A percentile compares a stretch with the other conserved stretches of the same genome.
These are phyloP conservation scores for Epistrophe eligans DNA, from an alignment of 2,888 invertebrate genomes.

Conservation along the genomic window DNA sequence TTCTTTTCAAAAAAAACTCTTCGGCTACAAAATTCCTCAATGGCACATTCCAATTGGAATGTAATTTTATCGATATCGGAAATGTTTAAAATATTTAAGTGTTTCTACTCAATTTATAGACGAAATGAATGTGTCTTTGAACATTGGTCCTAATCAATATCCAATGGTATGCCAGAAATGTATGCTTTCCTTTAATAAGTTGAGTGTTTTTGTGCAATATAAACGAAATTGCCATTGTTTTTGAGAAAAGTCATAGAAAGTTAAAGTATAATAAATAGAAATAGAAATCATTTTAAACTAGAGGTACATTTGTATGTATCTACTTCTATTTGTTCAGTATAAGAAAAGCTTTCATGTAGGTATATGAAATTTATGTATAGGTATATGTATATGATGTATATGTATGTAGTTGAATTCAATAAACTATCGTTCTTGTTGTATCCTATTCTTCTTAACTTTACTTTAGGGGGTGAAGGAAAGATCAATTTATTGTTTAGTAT, in stretches of 20 bases:
- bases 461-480: too few relatives aligned
- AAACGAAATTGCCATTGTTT: slow-evolving; percentile 5
- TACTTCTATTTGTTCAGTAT: too few relatives aligned
- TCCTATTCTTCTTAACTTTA: too few relatives aligned
- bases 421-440: too few relatives aligned
- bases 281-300: background rate
- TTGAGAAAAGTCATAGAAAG: background rate
- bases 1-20: too few relatives aligned
- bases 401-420: too few relatives aligned
- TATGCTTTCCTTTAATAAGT: slow-evolving; percentile 25
- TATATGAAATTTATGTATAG: too few relatives aligned
- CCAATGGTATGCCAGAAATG: slow-evolving; percentile 26
- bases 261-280: background rate
- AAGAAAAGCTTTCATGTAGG: too few relatives aligned
- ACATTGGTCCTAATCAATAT: slow-evolving; percentile 24
- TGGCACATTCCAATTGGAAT: slow-evolving; percentile 46
- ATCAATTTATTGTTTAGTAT: too few relatives aligned
- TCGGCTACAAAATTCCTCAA: background rate
- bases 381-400: too few relatives aligned
- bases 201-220: slow-evolving; percentile 6
- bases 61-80: slow-evolving; percentile 24
- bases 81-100: slow-evolving; percentile 26
- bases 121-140: slow-evolving; percentile 28
- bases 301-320: too few relatives aligned
- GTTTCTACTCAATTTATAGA: slow-evolving; percentile 40